Conservation (phyloP, 2,888 invertebrate genomes). For the Hypsopygia costalis region DNA sequence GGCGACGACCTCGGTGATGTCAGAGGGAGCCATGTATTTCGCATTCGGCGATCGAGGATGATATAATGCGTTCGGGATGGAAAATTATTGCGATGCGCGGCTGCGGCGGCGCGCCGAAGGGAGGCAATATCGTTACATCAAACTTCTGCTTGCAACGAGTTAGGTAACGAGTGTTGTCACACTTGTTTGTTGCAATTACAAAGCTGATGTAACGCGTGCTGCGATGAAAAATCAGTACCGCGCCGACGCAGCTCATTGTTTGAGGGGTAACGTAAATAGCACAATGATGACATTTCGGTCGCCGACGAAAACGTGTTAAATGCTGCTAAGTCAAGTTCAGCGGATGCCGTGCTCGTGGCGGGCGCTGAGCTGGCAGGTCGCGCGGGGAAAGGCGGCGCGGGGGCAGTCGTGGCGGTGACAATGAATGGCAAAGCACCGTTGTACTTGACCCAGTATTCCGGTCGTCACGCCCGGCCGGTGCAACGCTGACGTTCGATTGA, state of each 20-base stretch:
- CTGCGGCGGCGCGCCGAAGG: constrained; percentile 32
- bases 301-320: constrained; percentile 49
- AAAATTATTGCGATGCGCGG: constrained; percentile 47
- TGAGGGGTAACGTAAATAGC: background rate
- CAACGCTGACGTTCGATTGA: constrained; percentile 50
- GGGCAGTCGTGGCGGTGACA: constrained; percentile 53
- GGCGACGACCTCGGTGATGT: constrained; percentile 67
- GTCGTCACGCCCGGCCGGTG: constrained; percentile 55
- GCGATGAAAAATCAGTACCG: constrained; percentile 27
- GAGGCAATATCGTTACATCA: constrained; percentile 56
- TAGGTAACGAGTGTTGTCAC: constrained; percentile 73
- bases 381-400: constrained; percentile 23
- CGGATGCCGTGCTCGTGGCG: constrained; percentile 38
- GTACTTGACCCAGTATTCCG: constrained; percentile 77
- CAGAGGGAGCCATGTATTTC: constrained; percentile 43
- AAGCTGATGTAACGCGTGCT: constrained; percentile 53
- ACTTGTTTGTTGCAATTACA: constrained; percentile 63
- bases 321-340: constrained; percentile 71
- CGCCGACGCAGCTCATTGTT: constrained; percentile 6
- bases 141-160: constrained; percentile 56
- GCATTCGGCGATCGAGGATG: constrained; percentile 36
- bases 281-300: background rate
- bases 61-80: constrained; percentile 50
- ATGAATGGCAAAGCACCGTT: constrained; percentile 78
- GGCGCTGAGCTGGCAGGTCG: constrained; percentile 29